Percentiles rank a stretch among this genome's conserved stretches.
phyloP scores from a whole-genome alignment of 2,113 vertebrate species.

The Charina bottae region DNA sequence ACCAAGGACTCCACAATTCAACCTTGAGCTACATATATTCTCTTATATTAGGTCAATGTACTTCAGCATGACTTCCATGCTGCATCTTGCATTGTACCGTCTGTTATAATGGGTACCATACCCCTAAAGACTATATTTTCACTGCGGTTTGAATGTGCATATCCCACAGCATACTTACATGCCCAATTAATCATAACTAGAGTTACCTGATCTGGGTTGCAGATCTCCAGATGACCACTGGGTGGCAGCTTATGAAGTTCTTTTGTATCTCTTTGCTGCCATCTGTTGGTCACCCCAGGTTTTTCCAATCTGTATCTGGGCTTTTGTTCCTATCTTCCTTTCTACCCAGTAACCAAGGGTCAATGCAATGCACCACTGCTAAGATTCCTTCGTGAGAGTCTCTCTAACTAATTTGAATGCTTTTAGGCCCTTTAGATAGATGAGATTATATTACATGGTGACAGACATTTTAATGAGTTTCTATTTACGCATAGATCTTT shows the following conservation, averaged over 20 bases:
- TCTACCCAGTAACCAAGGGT: neutral
- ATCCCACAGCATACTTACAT: neutral
- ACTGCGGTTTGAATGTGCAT: neutral
- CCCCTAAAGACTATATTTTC: neutral
- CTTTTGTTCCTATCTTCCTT: neutral
- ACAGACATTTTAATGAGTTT: constrained; percentile 30
- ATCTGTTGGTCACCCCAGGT: neutral
- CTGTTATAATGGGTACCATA: neutral
- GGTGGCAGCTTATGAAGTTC: neutral
- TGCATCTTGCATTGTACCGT: neutral
- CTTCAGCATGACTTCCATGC: neutral
- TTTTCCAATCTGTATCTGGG: neutral
- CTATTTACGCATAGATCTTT: constrained; percentile 7
- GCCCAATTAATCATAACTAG: neutral
- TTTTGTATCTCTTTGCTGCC: neutral
- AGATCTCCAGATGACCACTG: neutral
- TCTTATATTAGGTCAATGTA: neutral
- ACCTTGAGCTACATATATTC: neutral
- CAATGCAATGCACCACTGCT: neutral
- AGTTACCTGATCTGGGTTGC: neutral
- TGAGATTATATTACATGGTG: neutral
- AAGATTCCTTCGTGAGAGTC: neutral
- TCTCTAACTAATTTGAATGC: neutral
- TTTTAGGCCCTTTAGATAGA: neutral
- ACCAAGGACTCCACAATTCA: neutral